phyloP scores from a whole-genome alignment of 2,888 invertebrate species.

The Hydropsyche betteni region DNA sequence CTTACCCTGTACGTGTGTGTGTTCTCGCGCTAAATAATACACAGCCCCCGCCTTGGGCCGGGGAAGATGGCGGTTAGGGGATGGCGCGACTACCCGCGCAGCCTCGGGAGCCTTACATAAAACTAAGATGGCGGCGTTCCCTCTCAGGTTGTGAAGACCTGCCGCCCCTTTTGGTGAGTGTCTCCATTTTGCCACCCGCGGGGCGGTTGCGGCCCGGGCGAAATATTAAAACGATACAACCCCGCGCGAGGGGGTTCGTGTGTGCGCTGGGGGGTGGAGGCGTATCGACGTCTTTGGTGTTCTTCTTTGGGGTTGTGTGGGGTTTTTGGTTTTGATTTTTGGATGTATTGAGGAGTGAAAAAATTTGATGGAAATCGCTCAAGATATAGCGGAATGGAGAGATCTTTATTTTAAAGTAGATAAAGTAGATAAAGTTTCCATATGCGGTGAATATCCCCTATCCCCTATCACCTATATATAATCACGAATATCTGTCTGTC shows the following conservation, averaged over 20 bases:
- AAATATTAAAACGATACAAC: conserved; percentile 30
- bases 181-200: conserved; percentile 1
- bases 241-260: not conserved
- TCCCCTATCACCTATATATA: too few relatives aligned
- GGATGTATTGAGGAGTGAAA: too few relatives aligned
- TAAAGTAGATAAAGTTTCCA: too few relatives aligned
- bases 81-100: not conserved
- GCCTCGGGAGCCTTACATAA: conserved; percentile 46
- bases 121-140: conserved; percentile 48
- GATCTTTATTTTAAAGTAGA: too few relatives aligned
- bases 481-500: too few relatives aligned
- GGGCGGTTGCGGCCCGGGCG: conserved; percentile 4
- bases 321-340: too few relatives aligned
- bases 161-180: conserved; percentile 40
- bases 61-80: not conserved
- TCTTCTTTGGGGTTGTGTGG: too few relatives aligned
- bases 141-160: conserved; percentile 38
- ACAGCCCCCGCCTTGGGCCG: conserved; percentile 12
- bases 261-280: not conserved
- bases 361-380: too few relatives aligned
- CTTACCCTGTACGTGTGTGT: conserved; percentile 11
- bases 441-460: too few relatives aligned
- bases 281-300: not conserved
- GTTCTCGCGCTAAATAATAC: conserved; percentile 43
- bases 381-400: too few relatives aligned